Conservation (phyloP, 1,140 invertebrate species). For the Achatina immaculata region DNA sequence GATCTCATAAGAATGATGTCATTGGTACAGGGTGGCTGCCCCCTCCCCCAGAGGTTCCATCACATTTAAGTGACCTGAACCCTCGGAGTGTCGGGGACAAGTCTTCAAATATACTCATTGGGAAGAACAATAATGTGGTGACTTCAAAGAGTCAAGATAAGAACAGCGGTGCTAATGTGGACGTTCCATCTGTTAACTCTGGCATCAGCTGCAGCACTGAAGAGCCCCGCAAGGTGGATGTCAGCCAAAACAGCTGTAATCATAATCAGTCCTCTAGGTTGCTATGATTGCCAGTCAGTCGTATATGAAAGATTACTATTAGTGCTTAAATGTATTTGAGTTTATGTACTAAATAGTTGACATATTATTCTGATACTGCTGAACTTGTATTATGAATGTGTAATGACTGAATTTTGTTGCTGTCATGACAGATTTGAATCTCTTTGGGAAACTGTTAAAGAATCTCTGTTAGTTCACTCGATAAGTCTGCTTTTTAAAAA, state of each 20-base stretch:
- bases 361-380: background rate
- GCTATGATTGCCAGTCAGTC: background rate
- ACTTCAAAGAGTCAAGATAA: background rate
- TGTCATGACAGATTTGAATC: too few species aligned
- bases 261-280: background rate
- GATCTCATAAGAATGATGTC: background rate
- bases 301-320: background rate
- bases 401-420: too few species aligned
- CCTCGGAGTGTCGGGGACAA: background rate
- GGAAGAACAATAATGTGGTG: conserved; percentile 21
- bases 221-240: background rate
- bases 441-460: too few species aligned
- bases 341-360: background rate
- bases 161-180: background rate
- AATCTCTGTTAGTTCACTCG: too few species aligned
- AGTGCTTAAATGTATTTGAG: background rate
- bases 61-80: conserved; percentile 4
- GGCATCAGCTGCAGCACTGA: background rate
- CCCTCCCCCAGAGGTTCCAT: background rate
- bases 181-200: background rate
- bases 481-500: too few species aligned
- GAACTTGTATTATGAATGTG: too few species aligned
- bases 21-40: background rate
- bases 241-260: background rate
- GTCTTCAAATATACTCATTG: background rate